phyloP scores from a whole-genome alignment of 2,797 vertebrate species.

The Sus cebifrons region DNA sequence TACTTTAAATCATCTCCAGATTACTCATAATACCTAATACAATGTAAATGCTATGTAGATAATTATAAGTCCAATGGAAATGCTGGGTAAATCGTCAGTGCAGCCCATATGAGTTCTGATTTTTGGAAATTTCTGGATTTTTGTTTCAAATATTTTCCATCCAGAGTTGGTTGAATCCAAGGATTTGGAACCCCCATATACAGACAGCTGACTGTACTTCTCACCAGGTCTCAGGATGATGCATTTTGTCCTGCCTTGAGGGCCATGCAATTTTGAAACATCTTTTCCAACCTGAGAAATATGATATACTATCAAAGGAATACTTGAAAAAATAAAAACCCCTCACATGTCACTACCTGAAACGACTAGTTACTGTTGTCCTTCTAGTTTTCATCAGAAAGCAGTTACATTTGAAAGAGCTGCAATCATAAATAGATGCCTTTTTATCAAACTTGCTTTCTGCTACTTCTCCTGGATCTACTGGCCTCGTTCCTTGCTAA shows the following conservation, averaged over 20 bases:
- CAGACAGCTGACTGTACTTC: background rate
- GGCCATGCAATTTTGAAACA: no score
- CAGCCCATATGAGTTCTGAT: background rate
- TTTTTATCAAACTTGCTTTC: background rate
- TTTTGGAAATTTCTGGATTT: background rate
- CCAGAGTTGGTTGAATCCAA: background rate
- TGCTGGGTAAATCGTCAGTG: background rate
- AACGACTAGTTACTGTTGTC: background rate
- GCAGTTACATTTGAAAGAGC: background rate
- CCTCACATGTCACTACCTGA: background rate
- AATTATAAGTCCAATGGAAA: background rate
- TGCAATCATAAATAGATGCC: accelerated
- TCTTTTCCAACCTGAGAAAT: background rate
- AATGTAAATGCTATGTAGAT: background rate
- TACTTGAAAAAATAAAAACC: background rate
- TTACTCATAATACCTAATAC: background rate
- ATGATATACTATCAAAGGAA: background rate
- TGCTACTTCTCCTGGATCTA: no score
- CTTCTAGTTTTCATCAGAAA: background rate
- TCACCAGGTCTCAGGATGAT: background rate
- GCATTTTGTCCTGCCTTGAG: background rate
- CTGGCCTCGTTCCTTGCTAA: background rate
- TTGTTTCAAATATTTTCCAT: background rate
- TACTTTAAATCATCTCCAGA: background rate
- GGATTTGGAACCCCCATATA: background rate